These are phyloP conservation scores for Dione juno DNA, from an alignment of 2,888 invertebrate species.

Conservation along the genomic window DNA sequence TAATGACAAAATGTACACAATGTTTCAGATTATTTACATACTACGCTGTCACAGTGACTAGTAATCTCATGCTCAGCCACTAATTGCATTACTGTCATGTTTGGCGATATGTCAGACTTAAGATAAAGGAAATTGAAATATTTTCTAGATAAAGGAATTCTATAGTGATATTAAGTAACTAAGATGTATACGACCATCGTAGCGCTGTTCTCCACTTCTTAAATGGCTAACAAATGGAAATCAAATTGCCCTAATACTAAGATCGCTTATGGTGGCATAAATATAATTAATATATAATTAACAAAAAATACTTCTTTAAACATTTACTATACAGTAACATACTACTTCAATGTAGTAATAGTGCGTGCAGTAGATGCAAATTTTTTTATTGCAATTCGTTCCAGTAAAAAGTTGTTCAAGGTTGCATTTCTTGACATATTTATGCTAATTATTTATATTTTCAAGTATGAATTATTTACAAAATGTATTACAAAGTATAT, in stretches of 20 bases:
- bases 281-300: too few species aligned
- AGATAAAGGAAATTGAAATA: constrained; percentile 8
- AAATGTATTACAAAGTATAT: constrained; percentile 4
- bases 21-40: constrained; percentile 8
- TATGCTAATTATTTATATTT: constrained; percentile 19
- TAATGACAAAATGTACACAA: neutral
- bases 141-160: neutral
- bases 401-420: neutral
- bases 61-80: constrained; percentile 12
- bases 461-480: constrained; percentile 1
- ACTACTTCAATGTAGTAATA: too few species aligned
- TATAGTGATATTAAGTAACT: neutral
- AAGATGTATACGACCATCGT: neutral
- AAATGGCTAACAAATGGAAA: too few species aligned
- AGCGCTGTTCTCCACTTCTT: too few species aligned
- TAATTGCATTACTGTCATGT: constrained; percentile 21
- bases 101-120: neutral
- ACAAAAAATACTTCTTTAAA: too few species aligned
- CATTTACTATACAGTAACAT: too few species aligned
- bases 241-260: too few species aligned
- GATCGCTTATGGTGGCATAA: too few species aligned
- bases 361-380: neutral
- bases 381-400: neutral
- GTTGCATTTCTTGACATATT: neutral
- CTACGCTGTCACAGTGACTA: constrained; percentile 9